These are phyloP conservation scores for Heliconius erato DNA, from an alignment of 2,888 invertebrate species.

Conservation along the genomic window DNA sequence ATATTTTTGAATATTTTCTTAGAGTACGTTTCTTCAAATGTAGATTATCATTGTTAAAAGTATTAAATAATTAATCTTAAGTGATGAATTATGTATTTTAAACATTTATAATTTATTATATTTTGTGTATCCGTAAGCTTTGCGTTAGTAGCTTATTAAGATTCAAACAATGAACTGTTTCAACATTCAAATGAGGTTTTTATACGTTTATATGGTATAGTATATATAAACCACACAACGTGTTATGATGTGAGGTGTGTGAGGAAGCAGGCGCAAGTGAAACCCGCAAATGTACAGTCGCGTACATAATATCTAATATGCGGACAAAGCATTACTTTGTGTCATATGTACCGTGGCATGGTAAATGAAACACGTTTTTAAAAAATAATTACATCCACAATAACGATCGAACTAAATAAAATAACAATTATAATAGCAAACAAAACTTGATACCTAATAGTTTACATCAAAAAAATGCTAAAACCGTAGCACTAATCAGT, in stretches of 20 bases:
- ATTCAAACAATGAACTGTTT: slow-evolving; percentile 11
- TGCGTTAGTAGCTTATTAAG: slow-evolving; percentile 22
- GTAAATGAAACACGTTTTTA: not conserved
- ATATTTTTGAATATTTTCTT: slow-evolving; percentile 1
- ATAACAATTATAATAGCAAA: too few species aligned
- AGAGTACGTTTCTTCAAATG: slow-evolving; percentile 8
- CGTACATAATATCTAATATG: not conserved
- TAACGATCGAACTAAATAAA: too few species aligned
- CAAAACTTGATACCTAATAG: too few species aligned
- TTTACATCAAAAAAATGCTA: too few species aligned
- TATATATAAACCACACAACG: too few species aligned
- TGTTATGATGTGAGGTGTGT: too few species aligned
- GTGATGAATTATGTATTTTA: slow-evolving; percentile 30
- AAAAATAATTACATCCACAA: too few species aligned
- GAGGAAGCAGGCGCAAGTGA: not conserved
- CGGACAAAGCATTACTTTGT: not conserved
- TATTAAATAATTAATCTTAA: slow-evolving; percentile 28
- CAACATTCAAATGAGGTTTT: not conserved
- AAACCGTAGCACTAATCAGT: too few species aligned
- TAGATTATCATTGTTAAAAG: slow-evolving; percentile 25
- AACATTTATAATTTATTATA: slow-evolving; percentile 23
- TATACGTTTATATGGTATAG: too few species aligned
- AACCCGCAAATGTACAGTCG: not conserved
- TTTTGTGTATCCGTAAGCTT: slow-evolving; percentile 16
- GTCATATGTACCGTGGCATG: not conserved